A percentile compares a stretch with the other conserved stretches of the same genome.
Conservation (phyloP, 2,113 vertebrate genomes). For the Peucedramus taeniatus region DNA sequence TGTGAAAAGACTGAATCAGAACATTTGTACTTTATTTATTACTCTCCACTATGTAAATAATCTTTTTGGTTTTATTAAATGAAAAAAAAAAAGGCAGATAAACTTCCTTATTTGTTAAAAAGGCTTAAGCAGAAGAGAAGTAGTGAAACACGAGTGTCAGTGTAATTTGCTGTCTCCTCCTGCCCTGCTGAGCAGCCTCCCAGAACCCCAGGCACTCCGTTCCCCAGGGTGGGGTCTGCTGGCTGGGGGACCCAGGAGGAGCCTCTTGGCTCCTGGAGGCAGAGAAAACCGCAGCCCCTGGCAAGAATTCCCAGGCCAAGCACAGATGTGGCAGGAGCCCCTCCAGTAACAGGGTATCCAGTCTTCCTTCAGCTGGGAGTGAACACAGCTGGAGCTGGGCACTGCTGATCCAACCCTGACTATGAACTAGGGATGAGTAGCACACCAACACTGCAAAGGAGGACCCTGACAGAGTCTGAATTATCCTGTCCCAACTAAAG, state of each 20-base stretch:
- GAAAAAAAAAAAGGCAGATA: not conserved
- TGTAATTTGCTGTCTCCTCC: not conserved
- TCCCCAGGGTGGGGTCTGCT: not conserved
- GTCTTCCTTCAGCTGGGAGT: not conserved
- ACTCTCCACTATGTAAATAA: not conserved
- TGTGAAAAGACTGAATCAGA: not conserved
- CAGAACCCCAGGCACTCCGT: not conserved
- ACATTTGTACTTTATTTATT: not conserved
- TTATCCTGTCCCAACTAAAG: not conserved
- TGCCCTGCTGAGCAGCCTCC: not conserved
- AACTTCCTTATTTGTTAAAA: not conserved
- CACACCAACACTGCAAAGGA: not conserved
- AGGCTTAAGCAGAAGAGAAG: fast-evolving
- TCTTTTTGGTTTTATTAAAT: not conserved
- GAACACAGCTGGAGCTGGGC: not conserved
- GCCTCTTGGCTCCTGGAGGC: not conserved
- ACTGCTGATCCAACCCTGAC: not conserved
- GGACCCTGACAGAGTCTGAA: not conserved
- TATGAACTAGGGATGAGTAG: not conserved
- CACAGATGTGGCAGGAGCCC: not conserved
- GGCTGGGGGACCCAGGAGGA: not conserved
- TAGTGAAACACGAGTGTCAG: fast-evolving
- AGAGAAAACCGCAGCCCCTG: not conserved
- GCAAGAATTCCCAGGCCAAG: not conserved
- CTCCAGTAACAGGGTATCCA: not conserved